Percentiles rank a stretch among this genome's conserved stretches.
Conservation (phyloP, 23 tunicate genomes). For the Oikopleura albicans region DNA sequence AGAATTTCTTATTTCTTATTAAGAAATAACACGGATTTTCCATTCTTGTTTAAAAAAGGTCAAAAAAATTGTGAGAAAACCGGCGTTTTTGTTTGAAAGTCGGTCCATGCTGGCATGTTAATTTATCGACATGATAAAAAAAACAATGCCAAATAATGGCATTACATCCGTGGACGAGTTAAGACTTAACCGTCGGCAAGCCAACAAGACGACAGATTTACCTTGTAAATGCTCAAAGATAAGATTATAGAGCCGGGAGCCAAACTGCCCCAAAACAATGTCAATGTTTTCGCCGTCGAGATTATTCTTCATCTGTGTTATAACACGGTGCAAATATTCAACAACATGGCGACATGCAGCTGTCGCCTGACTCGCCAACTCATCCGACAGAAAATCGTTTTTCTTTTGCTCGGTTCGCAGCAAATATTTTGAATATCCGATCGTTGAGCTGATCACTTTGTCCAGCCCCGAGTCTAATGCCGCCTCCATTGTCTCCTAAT, state of each 20-base stretch:
- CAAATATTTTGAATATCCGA: slow-evolving; percentile 60
- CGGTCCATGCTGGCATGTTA: too few species aligned
- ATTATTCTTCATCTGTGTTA: slow-evolving; percentile 25
- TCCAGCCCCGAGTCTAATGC: slow-evolving; percentile 66
- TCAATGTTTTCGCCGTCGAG: slow-evolving; percentile 86
- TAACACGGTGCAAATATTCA: slow-evolving; percentile 37
- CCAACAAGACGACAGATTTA: too few species aligned
- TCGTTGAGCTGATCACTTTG: slow-evolving; percentile 33
- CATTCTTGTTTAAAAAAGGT: too few species aligned
- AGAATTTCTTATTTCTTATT: too few species aligned
- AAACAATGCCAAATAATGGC: too few species aligned
- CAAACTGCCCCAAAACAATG: slow-evolving; percentile 43
- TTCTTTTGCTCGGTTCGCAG: slow-evolving; percentile 43
- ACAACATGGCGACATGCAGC: slow-evolving; percentile 52
- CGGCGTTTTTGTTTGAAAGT: too few species aligned
- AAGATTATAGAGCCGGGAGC: slow-evolving; percentile 36
- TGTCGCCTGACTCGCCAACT: slow-evolving; percentile 45
- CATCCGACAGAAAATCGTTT: slow-evolving; percentile 48
- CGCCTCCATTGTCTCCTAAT: slow-evolving; percentile 57
- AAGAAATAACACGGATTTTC: too few species aligned
- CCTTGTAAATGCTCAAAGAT: slow-evolving; percentile 72
- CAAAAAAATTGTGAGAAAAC: too few species aligned
- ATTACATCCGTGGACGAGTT: too few species aligned
- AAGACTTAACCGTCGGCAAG: too few species aligned
- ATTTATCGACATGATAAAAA: too few species aligned